phyloP scores from a whole-genome alignment of 2,888 invertebrate genomes.

The Antitype chi region DNA sequence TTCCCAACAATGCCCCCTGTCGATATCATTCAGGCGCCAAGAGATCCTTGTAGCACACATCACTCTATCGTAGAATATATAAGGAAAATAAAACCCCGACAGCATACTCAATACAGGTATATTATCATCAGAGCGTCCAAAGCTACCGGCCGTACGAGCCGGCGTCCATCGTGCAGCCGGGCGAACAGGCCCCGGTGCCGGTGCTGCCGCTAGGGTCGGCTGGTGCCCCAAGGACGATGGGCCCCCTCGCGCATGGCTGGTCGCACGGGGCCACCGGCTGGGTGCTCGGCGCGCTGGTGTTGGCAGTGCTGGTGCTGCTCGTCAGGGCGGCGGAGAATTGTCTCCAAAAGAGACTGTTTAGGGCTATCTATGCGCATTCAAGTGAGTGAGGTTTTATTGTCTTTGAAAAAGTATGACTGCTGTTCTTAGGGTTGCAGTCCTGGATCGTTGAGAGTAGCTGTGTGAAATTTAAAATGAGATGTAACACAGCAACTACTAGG shows the following conservation, averaged over 20 bases:
- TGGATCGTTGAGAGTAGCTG: not conserved
- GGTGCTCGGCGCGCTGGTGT: conserved; percentile 76
- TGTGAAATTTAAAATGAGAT: not conserved
- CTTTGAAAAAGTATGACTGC: not conserved
- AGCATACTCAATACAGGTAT: conserved; percentile 29
- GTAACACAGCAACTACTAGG: not conserved
- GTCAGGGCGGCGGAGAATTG: conserved; percentile 77
- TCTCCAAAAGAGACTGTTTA: conserved; percentile 71
- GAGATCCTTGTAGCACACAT: not conserved
- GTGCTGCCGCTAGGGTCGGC: not conserved
- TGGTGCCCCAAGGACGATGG: not conserved
- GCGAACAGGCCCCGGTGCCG: conserved; percentile 5
- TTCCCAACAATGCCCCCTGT: not conserved
- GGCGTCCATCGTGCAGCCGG: conserved; percentile 50
- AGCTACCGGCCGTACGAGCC: conserved; percentile 56
- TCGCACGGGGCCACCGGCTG: conserved; percentile 68
- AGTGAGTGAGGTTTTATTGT: conserved; percentile 64
- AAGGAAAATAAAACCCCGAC: conserved; percentile 10
- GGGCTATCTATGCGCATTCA: conserved; percentile 54
- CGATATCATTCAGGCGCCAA: not conserved
- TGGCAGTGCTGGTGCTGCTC: conserved; percentile 75
- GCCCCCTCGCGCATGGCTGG: conserved; percentile 20
- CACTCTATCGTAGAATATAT: not conserved
- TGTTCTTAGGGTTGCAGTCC: not conserved
- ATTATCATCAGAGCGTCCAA: conserved; percentile 37